These are phyloP conservation scores for Diabrotica virgifera DNA, from an alignment of 1,140 invertebrate genomes.

Conservation along the genomic window DNA sequence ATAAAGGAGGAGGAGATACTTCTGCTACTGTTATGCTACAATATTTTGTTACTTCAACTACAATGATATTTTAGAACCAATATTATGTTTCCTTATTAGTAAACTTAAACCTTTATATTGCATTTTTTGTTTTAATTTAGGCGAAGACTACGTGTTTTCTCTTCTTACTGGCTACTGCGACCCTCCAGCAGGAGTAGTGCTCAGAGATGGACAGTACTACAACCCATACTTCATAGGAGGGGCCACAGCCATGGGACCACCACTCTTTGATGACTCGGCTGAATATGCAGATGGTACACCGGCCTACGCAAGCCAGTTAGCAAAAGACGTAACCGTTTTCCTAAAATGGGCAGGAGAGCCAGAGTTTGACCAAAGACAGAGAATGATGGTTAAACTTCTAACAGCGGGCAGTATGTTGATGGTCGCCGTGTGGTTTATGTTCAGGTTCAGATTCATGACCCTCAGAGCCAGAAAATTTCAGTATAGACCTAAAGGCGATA, in stretches of 20 bases:
- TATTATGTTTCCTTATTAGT: background rate
- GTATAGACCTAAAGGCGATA: conserved; percentile 61
- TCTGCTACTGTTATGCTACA: too few species aligned
- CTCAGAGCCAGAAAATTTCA: conserved; percentile 83
- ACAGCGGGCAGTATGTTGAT: conserved; percentile 57
- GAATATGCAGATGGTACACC: conserved; percentile 89
- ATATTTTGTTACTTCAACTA: too few species aligned
- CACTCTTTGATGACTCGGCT: conserved; percentile 63
- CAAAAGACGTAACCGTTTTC: conserved; percentile 95
- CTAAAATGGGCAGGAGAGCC: conserved; percentile 91
- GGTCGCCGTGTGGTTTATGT: conserved; percentile 69
- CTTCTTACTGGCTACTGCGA: conserved; percentile 95
- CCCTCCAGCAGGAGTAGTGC: conserved; percentile 82
- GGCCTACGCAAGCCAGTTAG: conserved; percentile 88
- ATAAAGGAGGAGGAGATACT: too few species aligned
- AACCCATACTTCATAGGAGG: conserved; percentile 99
- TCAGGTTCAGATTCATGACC: conserved; percentile 80
- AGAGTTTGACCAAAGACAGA: conserved; percentile 87
- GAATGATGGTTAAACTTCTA: conserved; percentile 80
- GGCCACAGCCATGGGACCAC: conserved; percentile 96
- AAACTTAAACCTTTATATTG: background rate
- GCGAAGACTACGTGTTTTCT: conserved; percentile 88
- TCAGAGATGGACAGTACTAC: conserved; percentile 94
- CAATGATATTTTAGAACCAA: background rate
- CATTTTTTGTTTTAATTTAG: conserved; percentile 21